Evolutionary conservation across 2,888 invertebrate species (phyloP).

Genomic region (Epinotia demarniana): DNA sequence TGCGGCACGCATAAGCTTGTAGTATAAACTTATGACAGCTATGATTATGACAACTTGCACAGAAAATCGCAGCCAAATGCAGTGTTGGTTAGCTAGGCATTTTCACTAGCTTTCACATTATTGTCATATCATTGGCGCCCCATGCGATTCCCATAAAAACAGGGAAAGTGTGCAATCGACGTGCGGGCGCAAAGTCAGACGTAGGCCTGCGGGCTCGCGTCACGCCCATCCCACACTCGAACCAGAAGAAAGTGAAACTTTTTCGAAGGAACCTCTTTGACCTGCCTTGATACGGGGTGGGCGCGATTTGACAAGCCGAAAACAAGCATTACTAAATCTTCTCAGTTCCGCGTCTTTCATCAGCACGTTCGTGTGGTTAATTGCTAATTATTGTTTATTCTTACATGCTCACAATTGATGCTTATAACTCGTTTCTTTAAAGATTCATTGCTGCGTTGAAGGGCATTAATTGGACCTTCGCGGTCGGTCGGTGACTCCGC

Average conservation of each 20-base stretch:
- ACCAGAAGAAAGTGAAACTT: constrained; percentile 78
- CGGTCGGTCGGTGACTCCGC: constrained; percentile 63
- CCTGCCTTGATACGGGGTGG: constrained; percentile 50
- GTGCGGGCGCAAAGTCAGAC: constrained; percentile 57
- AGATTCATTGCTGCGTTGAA: constrained; percentile 50
- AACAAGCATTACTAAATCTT: constrained; percentile 29
- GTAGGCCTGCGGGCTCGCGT: constrained; percentile 68
- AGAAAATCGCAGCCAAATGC: constrained; percentile 36
- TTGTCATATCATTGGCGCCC: constrained; percentile 69
- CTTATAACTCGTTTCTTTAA: constrained; percentile 44
- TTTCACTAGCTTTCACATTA: constrained; percentile 64
- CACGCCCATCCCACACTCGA: constrained; percentile 75
- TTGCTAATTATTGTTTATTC: constrained; percentile 37
- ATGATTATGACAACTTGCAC: constrained; percentile 33
- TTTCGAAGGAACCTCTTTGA: constrained; percentile 56
- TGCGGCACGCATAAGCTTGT: constrained; percentile 12
- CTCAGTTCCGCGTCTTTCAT: constrained; percentile 35
- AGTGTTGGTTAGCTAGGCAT: constrained; percentile 50
- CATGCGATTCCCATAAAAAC: constrained; percentile 79
- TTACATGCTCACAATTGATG: constrained; percentile 21
- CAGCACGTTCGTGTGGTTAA: constrained; percentile 22
- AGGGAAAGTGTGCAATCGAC: constrained; percentile 80
- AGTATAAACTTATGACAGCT: constrained; percentile 6
- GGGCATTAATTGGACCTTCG: constrained; percentile 65
- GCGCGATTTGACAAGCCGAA: constrained; percentile 45